A percentile compares a stretch with the other conserved stretches of the same genome.
phyloP scores from a whole-genome alignment of 2,888 invertebrate genomes.

The Amiota minor region DNA sequence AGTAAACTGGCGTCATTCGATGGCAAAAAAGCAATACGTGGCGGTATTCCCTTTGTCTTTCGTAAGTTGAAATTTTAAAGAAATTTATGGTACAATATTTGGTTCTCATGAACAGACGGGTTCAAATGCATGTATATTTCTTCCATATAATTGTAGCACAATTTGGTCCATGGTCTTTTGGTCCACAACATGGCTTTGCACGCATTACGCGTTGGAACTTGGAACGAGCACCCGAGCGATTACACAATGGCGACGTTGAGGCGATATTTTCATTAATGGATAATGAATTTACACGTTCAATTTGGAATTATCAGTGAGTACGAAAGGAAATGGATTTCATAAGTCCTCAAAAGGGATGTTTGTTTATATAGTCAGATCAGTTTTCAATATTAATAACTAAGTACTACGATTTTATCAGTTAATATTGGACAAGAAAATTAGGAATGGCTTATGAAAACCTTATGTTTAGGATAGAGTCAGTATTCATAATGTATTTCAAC shows the following conservation, averaged over 20 bases:
- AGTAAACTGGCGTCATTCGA: slow-evolving; percentile 97
- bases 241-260: slow-evolving; percentile 92
- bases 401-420: background rate
- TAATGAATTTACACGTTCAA: slow-evolving; percentile 91
- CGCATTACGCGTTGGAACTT: slow-evolving; percentile 93
- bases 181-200: slow-evolving; percentile 97
- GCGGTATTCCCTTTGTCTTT: slow-evolving; percentile 97
- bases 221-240: slow-evolving; percentile 89
- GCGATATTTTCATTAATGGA: slow-evolving; percentile 94
- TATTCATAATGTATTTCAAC: no score
- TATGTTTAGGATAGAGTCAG: no score
- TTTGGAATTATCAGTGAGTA: slow-evolving; percentile 94
- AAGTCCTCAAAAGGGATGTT: background rate
- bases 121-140: background rate
- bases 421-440: no score
- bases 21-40: slow-evolving; percentile 95
- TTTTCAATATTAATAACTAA: no score
- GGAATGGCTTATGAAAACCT: no score
- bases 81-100: background rate
- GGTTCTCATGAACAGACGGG: no score
- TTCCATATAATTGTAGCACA: slow-evolving; percentile 79
- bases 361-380: no score
- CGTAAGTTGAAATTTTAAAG: slow-evolving; percentile 81
- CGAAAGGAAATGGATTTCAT: background rate
- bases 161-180: slow-evolving; percentile 95